phyloP scores from a whole-genome alignment of 2,888 invertebrate species.

The Eilema caniola region DNA sequence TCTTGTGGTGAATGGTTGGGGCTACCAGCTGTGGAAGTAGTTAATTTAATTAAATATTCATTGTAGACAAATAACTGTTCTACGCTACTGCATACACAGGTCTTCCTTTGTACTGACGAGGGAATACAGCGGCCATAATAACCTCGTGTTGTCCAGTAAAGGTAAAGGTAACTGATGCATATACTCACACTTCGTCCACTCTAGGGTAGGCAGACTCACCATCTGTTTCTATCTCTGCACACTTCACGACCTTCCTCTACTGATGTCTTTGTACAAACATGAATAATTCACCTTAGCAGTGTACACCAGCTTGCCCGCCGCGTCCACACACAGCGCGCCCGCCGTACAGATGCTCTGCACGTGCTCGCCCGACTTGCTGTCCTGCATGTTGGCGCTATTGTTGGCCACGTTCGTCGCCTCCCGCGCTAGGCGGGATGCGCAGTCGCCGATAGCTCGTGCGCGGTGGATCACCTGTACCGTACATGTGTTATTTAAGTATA shows the following conservation, averaged over 20 bases:
- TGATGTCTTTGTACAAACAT: background rate
- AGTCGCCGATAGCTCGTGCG: slow-evolving; percentile 65
- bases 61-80: background rate
- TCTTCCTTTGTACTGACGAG: too few species aligned
- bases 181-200: too few species aligned
- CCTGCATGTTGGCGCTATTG: slow-evolving; percentile 17
- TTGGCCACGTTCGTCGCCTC: slow-evolving; percentile 41
- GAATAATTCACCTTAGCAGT: slow-evolving; percentile 63
- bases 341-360: slow-evolving; percentile 49
- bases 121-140: too few species aligned
- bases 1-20: slow-evolving; percentile 64
- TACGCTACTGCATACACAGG: background rate
- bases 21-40: slow-evolving; percentile 61
- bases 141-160: too few species aligned
- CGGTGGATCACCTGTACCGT: slow-evolving; percentile 67
- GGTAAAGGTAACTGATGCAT: too few species aligned
- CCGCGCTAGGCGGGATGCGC: slow-evolving; percentile 60
- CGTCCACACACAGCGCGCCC: slow-evolving; percentile 55
- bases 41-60: background rate
- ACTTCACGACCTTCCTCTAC: background rate
- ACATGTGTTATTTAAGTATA: too few species aligned
- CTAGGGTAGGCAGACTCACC: too few species aligned
- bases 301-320: slow-evolving; percentile 64
- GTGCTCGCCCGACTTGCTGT: slow-evolving; percentile 16
- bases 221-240: background rate